Percentiles rank a stretch among this genome's conserved stretches.
phyloP scores from a whole-genome alignment of 2,797 vertebrate species.

The Falco naumanni region DNA sequence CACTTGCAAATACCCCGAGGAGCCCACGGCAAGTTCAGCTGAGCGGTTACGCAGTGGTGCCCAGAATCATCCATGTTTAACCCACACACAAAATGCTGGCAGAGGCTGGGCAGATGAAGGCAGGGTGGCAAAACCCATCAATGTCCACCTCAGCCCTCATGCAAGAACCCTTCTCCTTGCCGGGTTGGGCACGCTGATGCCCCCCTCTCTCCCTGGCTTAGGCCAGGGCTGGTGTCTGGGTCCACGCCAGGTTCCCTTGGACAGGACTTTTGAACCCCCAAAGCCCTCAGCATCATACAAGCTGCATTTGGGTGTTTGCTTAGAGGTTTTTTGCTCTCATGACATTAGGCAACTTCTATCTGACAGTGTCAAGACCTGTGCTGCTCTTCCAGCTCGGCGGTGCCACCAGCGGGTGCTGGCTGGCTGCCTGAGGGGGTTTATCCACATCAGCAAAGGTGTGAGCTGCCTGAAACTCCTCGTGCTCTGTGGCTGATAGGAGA shows the following conservation, averaged over 20 bases:
- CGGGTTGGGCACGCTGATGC: not conserved
- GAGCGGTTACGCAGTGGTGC: not conserved
- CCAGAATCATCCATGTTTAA: rapidly evolving
- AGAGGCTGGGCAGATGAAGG: not conserved
- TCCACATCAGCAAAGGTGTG: not conserved
- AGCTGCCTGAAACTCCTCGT: not conserved
- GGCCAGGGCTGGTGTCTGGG: not conserved
- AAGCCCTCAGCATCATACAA: not conserved
- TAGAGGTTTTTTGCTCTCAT: not conserved
- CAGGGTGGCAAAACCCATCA: not conserved
- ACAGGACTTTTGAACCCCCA: not conserved
- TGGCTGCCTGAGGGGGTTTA: not conserved
- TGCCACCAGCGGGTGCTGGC: not conserved
- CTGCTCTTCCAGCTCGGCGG: not conserved
- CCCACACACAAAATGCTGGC: not conserved
- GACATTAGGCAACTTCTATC: not conserved
- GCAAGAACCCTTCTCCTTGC: not conserved
- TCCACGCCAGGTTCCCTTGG: too few species aligned
- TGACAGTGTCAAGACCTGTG: not conserved
- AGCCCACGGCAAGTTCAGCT: rapidly evolving
- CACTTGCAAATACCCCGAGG: rapidly evolving
- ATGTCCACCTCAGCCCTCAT: not conserved
- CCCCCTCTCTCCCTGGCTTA: not conserved
- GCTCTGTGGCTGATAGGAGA: not conserved
- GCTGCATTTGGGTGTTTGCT: not conserved